Evolutionary conservation across 2,113 vertebrate genomes (phyloP).

Genomic region (Seriola dumerili): DNA sequence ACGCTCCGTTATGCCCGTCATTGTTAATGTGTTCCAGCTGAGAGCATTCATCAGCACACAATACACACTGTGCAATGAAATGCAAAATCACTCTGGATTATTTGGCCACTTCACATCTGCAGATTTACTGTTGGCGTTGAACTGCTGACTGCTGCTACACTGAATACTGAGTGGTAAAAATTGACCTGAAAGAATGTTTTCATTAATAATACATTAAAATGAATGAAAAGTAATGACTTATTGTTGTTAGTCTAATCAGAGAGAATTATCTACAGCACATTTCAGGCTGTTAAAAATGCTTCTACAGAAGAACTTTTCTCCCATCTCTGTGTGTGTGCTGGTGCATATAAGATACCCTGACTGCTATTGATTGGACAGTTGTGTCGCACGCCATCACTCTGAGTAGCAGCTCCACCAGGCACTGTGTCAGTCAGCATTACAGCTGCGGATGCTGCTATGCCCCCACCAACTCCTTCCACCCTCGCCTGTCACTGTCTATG

Average conservation of each 20-base stretch:
- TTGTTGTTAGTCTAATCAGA: neutral
- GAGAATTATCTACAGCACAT: neutral
- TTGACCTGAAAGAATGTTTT: neutral
- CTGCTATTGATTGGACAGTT: constrained; percentile 59
- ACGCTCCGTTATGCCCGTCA: constrained; percentile 13
- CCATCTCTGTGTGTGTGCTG: constrained; percentile 20
- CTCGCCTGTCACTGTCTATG: constrained; percentile 65
- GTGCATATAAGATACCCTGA: constrained; percentile 36
- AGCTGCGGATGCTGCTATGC: constrained; percentile 53
- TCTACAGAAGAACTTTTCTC: neutral
- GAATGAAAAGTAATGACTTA: neutral
- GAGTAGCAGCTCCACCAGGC: constrained; percentile 67
- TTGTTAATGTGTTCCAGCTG: constrained; percentile 36
- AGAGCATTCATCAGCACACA: constrained; percentile 23
- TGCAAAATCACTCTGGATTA: constrained; percentile 31
- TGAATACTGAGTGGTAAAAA: constrained; percentile 14
- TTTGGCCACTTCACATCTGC: constrained; percentile 34
- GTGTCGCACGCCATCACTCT: constrained; percentile 57
- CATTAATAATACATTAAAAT: neutral
- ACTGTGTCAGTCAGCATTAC: constrained; percentile 77
- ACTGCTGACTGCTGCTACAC: neutral
- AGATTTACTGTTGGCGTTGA: constrained; percentile 10
- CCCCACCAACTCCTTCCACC: constrained; percentile 44
- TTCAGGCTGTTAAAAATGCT: neutral
- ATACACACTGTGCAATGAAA: constrained; percentile 21